Base-by-base conservation (phyloP, 2,888 invertebrate genomes). In the Julus scanicus region DNA sequence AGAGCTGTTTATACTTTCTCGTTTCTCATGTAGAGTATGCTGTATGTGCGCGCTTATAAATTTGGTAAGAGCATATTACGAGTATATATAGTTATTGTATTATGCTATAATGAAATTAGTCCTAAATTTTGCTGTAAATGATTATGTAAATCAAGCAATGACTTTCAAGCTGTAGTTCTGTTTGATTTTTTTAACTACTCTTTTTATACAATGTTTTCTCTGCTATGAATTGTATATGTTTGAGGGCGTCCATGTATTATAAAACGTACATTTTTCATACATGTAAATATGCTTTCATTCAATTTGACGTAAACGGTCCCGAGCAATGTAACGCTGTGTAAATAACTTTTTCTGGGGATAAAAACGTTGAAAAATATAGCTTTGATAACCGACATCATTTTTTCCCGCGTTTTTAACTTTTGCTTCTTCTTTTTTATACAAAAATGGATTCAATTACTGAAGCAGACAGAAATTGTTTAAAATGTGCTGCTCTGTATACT, bases 401-500 rank as follows among this genome's bases (percentile, higher is more conserved):
- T 15, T 71, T 0, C 29, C n/a, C n/a, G 11, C 29, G 71, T 29
- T 8, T 71, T 71, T 71, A 71, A 29, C 71, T 71, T 71, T 71
- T 11, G 71, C 71, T n/a, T 71, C 71, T 29, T 71, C 63, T 63
- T 71, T 71, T 29, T 29, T 71, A 37, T 29, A 71, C 9, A 71
- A 71, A 71, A 20, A 71, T 29, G 29, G 71, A 71, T 29, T 29
- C 71, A 71, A 71, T 71, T 71, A 71, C 71, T 29, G 71, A 29
- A 71, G 71, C 71, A 71, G 71, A 71, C 71, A 71, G 71, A 71
- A 71, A 71, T 71, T 71, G 71, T 71, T 71, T 71, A 29, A 71
- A 71, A 71, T 71, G 29, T 9, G 71, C 71, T 29, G 29, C 71
- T 71, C 29, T 71, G 9, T 71, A 71, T 71, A 71, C 29, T 71